Conservation (phyloP, 2,888 invertebrate genomes). For the Nemapogon koenigi region DNA sequence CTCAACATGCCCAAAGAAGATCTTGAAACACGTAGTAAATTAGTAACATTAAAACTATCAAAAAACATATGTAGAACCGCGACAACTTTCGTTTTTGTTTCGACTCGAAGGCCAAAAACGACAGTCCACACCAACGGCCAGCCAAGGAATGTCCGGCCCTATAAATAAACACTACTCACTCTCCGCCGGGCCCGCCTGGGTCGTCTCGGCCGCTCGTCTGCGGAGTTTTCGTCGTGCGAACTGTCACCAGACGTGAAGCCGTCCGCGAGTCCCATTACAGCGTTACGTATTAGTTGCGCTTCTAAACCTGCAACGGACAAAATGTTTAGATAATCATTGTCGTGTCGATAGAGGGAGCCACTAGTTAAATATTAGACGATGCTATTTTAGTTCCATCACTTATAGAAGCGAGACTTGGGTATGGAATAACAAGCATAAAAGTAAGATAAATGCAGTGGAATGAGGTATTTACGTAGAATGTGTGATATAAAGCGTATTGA, state of each 20-base stretch:
- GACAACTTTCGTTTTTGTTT: background rate
- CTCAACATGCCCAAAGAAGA: too few relatives aligned
- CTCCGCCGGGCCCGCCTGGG: conserved; percentile 19
- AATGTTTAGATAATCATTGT: background rate
- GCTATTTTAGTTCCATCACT: too few relatives aligned
- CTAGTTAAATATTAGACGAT: too few relatives aligned
- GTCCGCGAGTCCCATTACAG: conserved; percentile 44
- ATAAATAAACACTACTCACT: background rate
- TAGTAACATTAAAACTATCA: background rate
- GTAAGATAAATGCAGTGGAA: too few relatives aligned
- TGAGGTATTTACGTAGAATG: too few relatives aligned
- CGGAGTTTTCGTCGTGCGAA: conserved; percentile 23
- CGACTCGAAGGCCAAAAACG: background rate
- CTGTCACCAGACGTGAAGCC: conserved; percentile 31
- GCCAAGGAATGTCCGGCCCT: too few relatives aligned
- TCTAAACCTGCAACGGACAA: conserved; percentile 28
- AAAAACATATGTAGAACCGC: background rate
- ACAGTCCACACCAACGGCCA: too few relatives aligned
- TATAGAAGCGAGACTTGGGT: too few relatives aligned
- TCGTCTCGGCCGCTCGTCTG: conserved; percentile 18
- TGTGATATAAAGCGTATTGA: too few relatives aligned
- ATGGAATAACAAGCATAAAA: too few relatives aligned
- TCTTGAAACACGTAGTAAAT: too few relatives aligned
- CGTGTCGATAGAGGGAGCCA: background rate
- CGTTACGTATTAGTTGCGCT: conserved; percentile 40